Percentiles rank a stretch among this genome's conserved stretches.
Conservation (phyloP, 2,888 invertebrate genomes). For the Patella ulyssiponensis region DNA sequence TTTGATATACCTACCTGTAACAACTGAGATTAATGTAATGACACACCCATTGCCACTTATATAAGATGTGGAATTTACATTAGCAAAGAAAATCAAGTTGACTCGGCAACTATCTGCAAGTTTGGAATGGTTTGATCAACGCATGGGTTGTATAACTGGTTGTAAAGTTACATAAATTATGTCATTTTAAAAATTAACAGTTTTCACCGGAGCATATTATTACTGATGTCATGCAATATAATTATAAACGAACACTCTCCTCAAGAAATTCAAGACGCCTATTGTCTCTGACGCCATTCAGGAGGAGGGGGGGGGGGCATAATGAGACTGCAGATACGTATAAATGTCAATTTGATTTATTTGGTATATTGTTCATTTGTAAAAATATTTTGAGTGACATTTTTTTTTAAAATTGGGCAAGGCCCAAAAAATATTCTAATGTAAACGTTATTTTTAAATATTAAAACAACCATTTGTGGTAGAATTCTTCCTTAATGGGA, state of each 20-base stretch:
- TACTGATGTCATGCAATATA: constrained; percentile 16
- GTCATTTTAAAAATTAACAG: background rate
- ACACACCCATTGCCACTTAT: constrained; percentile 20
- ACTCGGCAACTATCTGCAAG: constrained; percentile 14
- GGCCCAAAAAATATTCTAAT: too few relatives aligned
- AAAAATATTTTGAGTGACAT: too few relatives aligned
- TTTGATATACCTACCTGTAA: constrained; percentile 17
- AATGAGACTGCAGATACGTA: too few relatives aligned
- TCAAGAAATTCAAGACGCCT: background rate
- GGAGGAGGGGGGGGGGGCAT: too few relatives aligned
- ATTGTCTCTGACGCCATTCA: too few relatives aligned
- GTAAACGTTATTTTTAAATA: too few relatives aligned
- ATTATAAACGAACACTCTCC: background rate
- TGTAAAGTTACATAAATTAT: constrained; percentile 14
- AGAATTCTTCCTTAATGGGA: too few relatives aligned
- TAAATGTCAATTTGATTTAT: too few relatives aligned
- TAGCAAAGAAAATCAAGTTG: constrained; percentile 10
- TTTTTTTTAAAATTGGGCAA: too few relatives aligned
- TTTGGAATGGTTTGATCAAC: constrained; percentile 26
- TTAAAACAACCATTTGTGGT: too few relatives aligned
- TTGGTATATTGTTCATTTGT: too few relatives aligned
- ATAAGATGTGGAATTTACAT: background rate
- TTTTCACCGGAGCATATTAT: background rate
- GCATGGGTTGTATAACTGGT: constrained; percentile 16
- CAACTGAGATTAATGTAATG: background rate